These are phyloP conservation scores for Drosophila kambysellisi DNA, from an alignment of 2,888 invertebrate species.

Conservation along the genomic window DNA sequence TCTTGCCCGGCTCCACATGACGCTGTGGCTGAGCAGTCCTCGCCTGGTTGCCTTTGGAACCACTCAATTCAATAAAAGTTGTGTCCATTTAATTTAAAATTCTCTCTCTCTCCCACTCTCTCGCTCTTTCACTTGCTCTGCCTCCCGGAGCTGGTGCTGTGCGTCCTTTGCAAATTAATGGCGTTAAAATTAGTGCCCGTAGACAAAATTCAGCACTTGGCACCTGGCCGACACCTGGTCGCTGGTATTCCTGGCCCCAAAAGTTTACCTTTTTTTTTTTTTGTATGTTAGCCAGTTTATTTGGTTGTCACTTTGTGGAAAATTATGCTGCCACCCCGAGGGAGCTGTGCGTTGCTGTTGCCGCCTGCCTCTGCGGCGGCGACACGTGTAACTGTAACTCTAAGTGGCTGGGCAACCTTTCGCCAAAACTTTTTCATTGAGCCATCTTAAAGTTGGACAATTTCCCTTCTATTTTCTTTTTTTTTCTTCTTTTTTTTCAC, in stretches of 20 bases:
- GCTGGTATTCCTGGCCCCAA: constrained; percentile 12
- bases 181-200: constrained; percentile 71
- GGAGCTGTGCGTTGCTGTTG: constrained; percentile 9
- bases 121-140: not conserved
- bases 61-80: constrained; percentile 80
- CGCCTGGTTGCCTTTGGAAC: constrained; percentile 13
- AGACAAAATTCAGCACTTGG: constrained; percentile 48
- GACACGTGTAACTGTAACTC: constrained; percentile 71
- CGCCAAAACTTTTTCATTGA: constrained; percentile 47
- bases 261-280: constrained; percentile 53
- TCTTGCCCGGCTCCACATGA: constrained; percentile 35
- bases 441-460: constrained; percentile 49
- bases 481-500: constrained; percentile 22
- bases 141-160: constrained; percentile 1
- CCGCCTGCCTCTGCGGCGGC: constrained; percentile 21
- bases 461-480: constrained; percentile 22
- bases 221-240: constrained; percentile 13
- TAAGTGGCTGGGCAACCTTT: constrained; percentile 47
- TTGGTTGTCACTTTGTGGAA: constrained; percentile 75
- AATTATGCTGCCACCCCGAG: constrained; percentile 60
- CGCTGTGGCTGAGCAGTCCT: constrained; percentile 19
- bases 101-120: constrained; percentile 41
- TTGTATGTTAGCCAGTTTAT: constrained; percentile 53
- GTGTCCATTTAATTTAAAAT: constrained; percentile 82
- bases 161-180: constrained; percentile 70